Base-by-base conservation (phyloP, 2,888 invertebrate species). In the Eurytoma adleriae region DNA sequence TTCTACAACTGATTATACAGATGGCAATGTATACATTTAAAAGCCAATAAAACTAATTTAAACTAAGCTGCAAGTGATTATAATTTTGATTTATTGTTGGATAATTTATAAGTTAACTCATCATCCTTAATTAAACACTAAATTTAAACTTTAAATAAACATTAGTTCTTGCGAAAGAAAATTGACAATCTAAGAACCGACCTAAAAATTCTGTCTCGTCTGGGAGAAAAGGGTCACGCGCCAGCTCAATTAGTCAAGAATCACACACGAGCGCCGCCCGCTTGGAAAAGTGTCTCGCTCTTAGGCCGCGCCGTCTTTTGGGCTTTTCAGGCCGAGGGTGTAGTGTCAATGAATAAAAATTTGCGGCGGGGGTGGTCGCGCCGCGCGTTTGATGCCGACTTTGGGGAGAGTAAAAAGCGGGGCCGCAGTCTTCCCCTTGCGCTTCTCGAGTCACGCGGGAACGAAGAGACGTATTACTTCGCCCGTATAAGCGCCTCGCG, bases 311-410 rank as follows among this genome's bases (percentile, higher is more conserved):
- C 83, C 84, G 85, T 74, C 82, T 81, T 79, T 81, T 83, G 88
- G 86, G 86, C 86, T 85, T 62, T 16, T 62, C 64, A n/a, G 85
- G 24, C 20, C 57, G 85, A 83, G 85, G 86, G 87, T 87, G 85
- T 87, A 87, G 89, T 89, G 90, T 89, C 89, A 89, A 90, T 90
- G 90, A 90, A 90, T 90, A 89, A 89, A 89, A 90, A 90, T 89
- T 89, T 88, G 87, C 85, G 86, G 85, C 83, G 85, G 84, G 85
- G 59, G 61, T 80, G 73, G 84, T 40, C 40, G 7, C 40, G 40
- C 10, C 80, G 70, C 57, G 85, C 86, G 86, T 89, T 90, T 89
- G 87, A 89, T 86, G 89, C 87, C 88, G 87, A 90, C 87, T 88
- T 88, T 88, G 87, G 82, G 87, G 86, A 85, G 86, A 82, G 20